Base-by-base conservation (phyloP, 2,113 vertebrate genomes). In the Hippopotamus amphibius region DNA sequence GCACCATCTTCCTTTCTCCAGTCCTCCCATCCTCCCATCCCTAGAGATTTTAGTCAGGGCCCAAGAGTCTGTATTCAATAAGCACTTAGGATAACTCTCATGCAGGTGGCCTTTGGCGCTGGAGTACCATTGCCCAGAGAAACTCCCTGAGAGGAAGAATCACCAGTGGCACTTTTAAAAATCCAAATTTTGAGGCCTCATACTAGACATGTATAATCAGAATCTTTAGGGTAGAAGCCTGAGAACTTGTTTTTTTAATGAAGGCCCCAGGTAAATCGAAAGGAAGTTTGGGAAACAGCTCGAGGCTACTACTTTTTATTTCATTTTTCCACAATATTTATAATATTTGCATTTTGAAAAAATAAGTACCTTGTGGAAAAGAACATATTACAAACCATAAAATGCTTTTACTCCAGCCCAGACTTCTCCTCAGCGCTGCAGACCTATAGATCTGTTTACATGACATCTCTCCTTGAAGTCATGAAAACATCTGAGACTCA, bases 321-420 rank as follows among this genome's bases (percentile, higher is more conserved):
- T 95, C 76, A 13, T 30, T 88, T 74, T 84, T 83, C 68, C 63
- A 10, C 21, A 93, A 74, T 90, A 41, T 37, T 96, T 96, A 82
- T 13, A 82, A 63, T 76, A 80, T 30, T 55, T 81, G 24, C 17
- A 66, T 89, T 97, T 86, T 74, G 46, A 94, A 81, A 97, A 93
- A 90, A 50, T 79, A 71, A 72, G 30, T 59, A 84, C 7, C 43
- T 66, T 84, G 71, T 50, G 55, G 74, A 81, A 90, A 84, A 93
- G 43, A 48, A 88, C 22, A 82, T 24, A 90, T 74, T 85, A 87
- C 26, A 94, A 95, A 65, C 17, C 48, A 0, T 71, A 89, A 66
- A 33, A 69, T 66, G 26, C 46, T 33, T 71, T 87, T 66, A 66
- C 55, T 90, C 12, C 55, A 46, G 55, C 33, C 10, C 26, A 90